Base-by-base conservation (phyloP, 2,113 vertebrate genomes). In the Felis chaus region DNA sequence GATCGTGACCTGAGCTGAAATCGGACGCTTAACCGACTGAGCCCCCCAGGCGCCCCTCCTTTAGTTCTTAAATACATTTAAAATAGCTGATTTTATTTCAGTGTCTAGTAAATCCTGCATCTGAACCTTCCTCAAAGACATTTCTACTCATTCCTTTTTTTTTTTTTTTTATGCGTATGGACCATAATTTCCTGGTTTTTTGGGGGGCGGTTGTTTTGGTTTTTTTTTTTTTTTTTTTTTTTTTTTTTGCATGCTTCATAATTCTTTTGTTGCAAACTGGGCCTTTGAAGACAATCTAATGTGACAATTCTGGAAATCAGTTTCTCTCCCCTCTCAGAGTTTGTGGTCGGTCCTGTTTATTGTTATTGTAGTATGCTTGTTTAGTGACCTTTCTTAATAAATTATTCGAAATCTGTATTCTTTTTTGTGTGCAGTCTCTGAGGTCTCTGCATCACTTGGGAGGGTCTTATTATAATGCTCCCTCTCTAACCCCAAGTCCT, bases 51-150 rank as follows among this genome's bases (percentile, higher is more conserved):
- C 0, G 45, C 1, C 45, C 45, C 45, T 63, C 48, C 55, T 74
- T 89, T 74, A 53, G 27, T 95, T 89, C 66, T 65, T 74, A 94
- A 73, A 94, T 66, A 53, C 53, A 65, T 73, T 82, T 50, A 82
- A 74, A 82, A 89, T 66, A 50, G 25, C 14, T 88, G 1, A 73
- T 73, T 71, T 83, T 78, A 57, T 48, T 41, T 84, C 48, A 78
- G 45, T 45, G n/a, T 48, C 71, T 78, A 48, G 48, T 85, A 74
- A 82, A 89, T 71, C 7, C 39, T 39, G 19, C 55, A 74, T 89
- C 27, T 3, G 4, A 73, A 65, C 55, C 55, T 94, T 89, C n/a
- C 53, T 89, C 55, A 80, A 36, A 71, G 50, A 73, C 4, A 82
- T 82, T 73, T 73, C 33, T 63, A 36, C 31, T 73, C 3, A 3